These are phyloP conservation scores for Rachycentron canadum DNA, from an alignment of 2,797 vertebrate species.

Conservation along the genomic window DNA sequence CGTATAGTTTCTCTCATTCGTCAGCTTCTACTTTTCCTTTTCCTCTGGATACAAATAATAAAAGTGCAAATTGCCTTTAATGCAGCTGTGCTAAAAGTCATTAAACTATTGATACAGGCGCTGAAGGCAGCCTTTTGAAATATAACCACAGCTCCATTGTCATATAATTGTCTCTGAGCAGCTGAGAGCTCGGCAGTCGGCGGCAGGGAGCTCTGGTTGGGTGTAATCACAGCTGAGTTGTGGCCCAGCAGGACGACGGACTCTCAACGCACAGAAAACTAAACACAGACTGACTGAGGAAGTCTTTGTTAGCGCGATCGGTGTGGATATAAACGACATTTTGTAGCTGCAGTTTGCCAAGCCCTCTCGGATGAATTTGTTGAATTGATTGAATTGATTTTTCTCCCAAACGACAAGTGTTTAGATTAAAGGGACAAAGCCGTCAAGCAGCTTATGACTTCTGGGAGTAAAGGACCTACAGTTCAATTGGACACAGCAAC, in stretches of 20 bases:
- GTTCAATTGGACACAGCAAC: no score
- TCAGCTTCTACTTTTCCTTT: not conserved
- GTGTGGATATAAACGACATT: not conserved
- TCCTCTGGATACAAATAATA: not conserved
- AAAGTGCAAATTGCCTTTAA: constrained; percentile 5
- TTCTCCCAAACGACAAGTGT: not conserved
- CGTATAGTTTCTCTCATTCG: not conserved
- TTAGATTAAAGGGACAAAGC: not conserved
- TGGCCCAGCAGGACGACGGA: constrained; percentile 21
- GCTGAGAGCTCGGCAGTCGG: not conserved
- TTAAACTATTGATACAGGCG: not conserved
- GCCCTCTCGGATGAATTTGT: not conserved
- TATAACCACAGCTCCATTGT: constrained; percentile 5
- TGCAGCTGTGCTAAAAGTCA: not conserved
- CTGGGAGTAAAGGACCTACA: no score
- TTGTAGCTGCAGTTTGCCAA: not conserved
- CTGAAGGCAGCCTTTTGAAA: constrained; percentile 8
- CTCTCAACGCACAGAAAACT: constrained; percentile 6
- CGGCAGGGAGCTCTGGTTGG: constrained; percentile 17
- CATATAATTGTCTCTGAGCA: constrained; percentile 1
- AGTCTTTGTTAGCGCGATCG: not conserved
- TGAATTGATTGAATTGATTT: no score
- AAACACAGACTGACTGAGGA: constrained; percentile 12
- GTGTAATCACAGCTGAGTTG: constrained; percentile 23
- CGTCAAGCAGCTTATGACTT: no score